Conservation (phyloP, 2,797 vertebrate species). For the Xerus rutilus region DNA sequence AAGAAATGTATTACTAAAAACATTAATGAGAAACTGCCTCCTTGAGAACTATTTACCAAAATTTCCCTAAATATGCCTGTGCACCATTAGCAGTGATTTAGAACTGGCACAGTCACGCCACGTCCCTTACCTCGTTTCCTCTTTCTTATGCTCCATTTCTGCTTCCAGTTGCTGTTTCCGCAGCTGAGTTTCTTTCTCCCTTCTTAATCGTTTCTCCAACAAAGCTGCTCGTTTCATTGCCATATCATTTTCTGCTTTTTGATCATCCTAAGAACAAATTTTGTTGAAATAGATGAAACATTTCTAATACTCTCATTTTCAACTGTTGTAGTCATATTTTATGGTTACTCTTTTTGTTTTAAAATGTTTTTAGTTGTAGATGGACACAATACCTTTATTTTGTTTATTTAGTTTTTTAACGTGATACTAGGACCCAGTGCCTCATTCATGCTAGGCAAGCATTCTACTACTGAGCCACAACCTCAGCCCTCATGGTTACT, state of each 20-base stretch:
- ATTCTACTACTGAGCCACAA: no score
- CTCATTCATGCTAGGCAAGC: no score
- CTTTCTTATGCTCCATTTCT: constrained; percentile 96
- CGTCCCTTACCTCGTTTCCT: constrained; percentile 93
- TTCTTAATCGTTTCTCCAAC: constrained; percentile 96
- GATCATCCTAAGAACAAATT: constrained; percentile 92
- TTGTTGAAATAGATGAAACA: constrained; percentile 66
- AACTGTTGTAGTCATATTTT: background rate
- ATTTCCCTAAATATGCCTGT: background rate
- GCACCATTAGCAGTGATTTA: background rate
- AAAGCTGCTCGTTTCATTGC: constrained; percentile 96
- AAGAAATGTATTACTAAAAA: background rate
- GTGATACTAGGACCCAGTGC: no score
- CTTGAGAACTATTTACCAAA: no score
- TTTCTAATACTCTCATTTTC: background rate
- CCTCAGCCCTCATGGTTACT: background rate
- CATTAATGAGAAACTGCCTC: background rate
- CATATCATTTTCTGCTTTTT: constrained; percentile 97
- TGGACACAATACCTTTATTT: no score
- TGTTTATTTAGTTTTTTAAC: no score
- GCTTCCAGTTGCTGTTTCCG: constrained; percentile 96
- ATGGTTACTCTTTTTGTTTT: background rate
- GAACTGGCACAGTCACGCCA: background rate
- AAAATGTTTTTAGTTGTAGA: no score
- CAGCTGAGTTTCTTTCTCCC: constrained; percentile 96